A percentile compares a stretch with the other conserved stretches of the same genome.
These are phyloP conservation scores for Peromyscus melanophrys DNA, from an alignment of 2,797 vertebrate species.

Conservation along the genomic window DNA sequence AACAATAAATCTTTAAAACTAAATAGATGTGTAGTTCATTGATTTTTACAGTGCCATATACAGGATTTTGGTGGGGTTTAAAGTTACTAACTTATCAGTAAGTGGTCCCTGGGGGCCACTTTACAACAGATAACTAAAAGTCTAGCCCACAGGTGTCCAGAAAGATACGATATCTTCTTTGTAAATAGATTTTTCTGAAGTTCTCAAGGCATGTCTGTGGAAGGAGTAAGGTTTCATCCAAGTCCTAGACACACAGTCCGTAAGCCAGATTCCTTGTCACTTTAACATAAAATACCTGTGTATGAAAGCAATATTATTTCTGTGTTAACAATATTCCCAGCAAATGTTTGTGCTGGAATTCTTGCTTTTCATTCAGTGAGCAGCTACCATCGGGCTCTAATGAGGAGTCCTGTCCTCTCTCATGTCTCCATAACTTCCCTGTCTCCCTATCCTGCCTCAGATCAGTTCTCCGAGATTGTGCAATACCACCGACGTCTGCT, in stretches of 20 bases:
- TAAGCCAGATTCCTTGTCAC: background rate
- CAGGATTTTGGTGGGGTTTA: background rate
- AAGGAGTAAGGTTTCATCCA: background rate
- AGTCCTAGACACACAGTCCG: background rate
- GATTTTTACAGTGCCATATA: background rate
- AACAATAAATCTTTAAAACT: background rate
- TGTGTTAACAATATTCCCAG: background rate
- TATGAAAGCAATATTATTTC: background rate
- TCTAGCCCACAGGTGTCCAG: background rate
- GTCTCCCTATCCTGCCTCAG: background rate
- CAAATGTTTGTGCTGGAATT: background rate
- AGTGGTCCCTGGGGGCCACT: background rate
- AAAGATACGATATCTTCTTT: background rate
- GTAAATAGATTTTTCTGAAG: background rate
- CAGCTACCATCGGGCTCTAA: background rate
- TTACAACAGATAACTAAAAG: background rate
- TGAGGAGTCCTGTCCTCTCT: background rate
- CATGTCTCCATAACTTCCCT: too few species aligned
- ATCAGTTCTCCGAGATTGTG: background rate
- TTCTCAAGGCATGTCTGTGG: background rate
- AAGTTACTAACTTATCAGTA: background rate
- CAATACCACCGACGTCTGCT: background rate
- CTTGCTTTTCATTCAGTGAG: background rate
- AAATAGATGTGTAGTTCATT: background rate
- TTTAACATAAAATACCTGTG: background rate